A percentile compares a stretch with the other conserved stretches of the same genome.
Conservation (phyloP, 2,113 vertebrate species). For the Albula goreensis region DNA sequence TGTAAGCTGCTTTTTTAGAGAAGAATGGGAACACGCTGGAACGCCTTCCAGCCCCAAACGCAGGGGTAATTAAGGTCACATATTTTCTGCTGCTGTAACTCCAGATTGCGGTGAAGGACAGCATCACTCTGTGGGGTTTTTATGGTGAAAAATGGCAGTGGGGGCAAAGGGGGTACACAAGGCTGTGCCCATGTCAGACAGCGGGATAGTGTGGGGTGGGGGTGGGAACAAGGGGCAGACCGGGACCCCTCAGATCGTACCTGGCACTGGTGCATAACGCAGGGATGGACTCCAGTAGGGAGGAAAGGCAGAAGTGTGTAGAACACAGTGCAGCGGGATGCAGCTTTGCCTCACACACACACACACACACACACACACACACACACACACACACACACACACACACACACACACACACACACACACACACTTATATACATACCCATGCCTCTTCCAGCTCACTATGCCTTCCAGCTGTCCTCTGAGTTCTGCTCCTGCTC, state of each 20-base stretch:
- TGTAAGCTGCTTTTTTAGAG: conserved; percentile 58
- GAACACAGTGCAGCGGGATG: background rate
- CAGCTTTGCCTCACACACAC: conserved; percentile 29
- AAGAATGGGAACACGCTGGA: conserved; percentile 42
- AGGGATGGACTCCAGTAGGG: background rate
- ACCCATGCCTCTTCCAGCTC: conserved; percentile 42
- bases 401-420: background rate
- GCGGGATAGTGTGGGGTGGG: background rate
- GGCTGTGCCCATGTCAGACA: background rate
- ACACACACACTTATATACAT: background rate
- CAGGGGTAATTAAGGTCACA: conserved; percentile 67
- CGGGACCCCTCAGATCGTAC: background rate
- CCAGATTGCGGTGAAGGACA: conserved; percentile 61
- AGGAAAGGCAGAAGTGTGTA: background rate
- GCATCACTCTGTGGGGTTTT: conserved; percentile 44
- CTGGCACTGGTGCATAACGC: background rate
- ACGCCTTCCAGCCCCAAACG: conserved; percentile 22
- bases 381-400: background rate
- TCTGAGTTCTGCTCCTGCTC: too few relatives aligned
- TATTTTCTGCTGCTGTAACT: conserved; percentile 61
- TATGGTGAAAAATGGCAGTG: conserved; percentile 17
- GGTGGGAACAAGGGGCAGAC: too few relatives aligned
- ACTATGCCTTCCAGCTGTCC: background rate
- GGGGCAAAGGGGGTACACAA: background rate
- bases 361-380: background rate